These are phyloP conservation scores for Okapia johnstoni DNA, from an alignment of 2,113 vertebrate genomes.

Conservation along the genomic window DNA sequence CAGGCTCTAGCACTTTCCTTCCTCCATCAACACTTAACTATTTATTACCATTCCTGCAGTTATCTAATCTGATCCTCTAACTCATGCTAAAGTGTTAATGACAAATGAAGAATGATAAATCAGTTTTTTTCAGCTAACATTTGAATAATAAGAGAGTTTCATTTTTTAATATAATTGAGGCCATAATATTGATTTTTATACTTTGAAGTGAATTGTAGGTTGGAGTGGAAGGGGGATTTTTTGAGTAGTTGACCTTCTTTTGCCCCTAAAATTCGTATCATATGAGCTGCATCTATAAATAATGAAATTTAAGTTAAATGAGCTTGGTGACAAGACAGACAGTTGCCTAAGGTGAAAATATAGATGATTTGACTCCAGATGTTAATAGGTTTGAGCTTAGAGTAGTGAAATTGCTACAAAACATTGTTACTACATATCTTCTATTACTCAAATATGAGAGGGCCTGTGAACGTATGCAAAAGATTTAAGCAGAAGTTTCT, in stretches of 20 bases:
- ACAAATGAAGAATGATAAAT: neutral
- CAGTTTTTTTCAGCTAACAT: constrained; percentile 8
- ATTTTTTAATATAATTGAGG: neutral
- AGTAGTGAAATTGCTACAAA: neutral
- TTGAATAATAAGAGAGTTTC: neutral
- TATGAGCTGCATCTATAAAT: neutral
- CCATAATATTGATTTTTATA: neutral
- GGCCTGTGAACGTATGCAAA: neutral
- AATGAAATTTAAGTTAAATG: neutral
- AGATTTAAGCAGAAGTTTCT: neutral
- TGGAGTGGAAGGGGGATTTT: neutral
- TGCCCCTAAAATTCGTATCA: neutral
- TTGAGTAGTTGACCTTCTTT: neutral
- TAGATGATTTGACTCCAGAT: neutral
- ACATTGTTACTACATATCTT: neutral
- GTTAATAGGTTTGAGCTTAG: neutral
- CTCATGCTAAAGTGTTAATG: neutral
- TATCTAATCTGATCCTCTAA: neutral
- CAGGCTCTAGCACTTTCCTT: neutral
- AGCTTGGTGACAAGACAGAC: neutral
- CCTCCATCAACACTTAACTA: neutral
- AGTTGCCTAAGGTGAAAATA: neutral
- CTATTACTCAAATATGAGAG: neutral
- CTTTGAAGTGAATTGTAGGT: neutral
- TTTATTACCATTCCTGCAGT: neutral